Base-by-base conservation (phyloP, 37 sponge, comb jelly and placozoan genomes). In the Diacarnus erythraeanus region DNA sequence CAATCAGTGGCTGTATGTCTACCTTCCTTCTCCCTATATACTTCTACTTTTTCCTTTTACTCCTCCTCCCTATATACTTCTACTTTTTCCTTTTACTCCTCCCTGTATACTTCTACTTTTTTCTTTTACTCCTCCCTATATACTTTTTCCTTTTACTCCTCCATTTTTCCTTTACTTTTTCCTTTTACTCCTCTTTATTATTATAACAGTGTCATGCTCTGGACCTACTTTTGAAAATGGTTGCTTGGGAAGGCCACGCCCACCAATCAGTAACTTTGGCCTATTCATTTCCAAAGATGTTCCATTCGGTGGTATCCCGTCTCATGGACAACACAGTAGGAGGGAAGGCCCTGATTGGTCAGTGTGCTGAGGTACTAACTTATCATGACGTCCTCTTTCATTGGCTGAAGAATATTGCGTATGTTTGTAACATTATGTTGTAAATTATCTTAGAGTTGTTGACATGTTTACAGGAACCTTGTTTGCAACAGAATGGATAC, bases 341-440 rank as follows among this genome's bases (percentile, higher is more conserved):
- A 44, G 80, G 57, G 54, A 34, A 33, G 1, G 9, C 12, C 22
- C 76, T 90, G 23, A 75, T 87, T 6, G 42, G 42, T 18, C 43
- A 0, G n/a, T 87, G 86, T 66, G 36, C 65, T 22, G 58, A 64
- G 35, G 87, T 69, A 64, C 54, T 83, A 1, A 27, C 59, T 1
- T 91, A 83, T 59, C 75, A 75, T 70, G 92, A 91, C 67, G 66
- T 91, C 0, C 47, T 69, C 22, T 78, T 76, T 5, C 79, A 91
- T 42, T 63, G 74, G 69, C 51, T 91, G 80, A 91, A 83, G 42
- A 76, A 76, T 64, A 86, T 81, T 22, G 66, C 61, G 91, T 90
- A 57, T 71, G 74, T 10, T 20, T 54, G 56, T 54, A 10, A 54
- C 17, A 54, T 10, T 17, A 20, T 10, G 56, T 54, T 54, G 56